phyloP scores from a whole-genome alignment of 2,888 invertebrate species.

The Phaedon cochleariae region DNA sequence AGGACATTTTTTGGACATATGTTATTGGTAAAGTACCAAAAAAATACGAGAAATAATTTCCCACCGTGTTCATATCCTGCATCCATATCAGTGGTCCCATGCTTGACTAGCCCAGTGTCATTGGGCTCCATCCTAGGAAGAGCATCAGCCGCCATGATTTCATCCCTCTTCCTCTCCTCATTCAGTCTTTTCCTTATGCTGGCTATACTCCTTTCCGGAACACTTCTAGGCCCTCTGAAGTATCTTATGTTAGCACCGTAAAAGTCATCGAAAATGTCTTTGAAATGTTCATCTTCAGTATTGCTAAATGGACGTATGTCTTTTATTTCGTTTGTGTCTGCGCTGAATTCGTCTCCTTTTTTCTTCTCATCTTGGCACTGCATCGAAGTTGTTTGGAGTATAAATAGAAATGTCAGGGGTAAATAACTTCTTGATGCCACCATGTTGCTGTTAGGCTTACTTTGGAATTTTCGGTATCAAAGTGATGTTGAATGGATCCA shows the following conservation, averaged over 20 bases:
- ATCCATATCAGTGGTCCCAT: constrained; percentile 16
- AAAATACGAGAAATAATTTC: too few species aligned
- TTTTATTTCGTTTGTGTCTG: constrained; percentile 20
- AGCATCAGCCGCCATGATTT: constrained; percentile 52
- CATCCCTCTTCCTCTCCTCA: constrained; percentile 44
- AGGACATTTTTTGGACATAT: too few species aligned
- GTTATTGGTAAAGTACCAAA: too few species aligned
- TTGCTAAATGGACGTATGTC: constrained; percentile 49
- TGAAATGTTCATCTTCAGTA: constrained; percentile 44
- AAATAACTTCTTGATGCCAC: constrained; percentile 32
- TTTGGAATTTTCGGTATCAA: constrained; percentile 22
- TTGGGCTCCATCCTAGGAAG: constrained; percentile 52
- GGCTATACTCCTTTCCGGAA: constrained; percentile 45
- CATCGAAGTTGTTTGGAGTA: constrained; percentile 36
- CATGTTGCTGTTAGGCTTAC: constrained; percentile 28
- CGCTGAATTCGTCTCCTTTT: constrained; percentile 23
- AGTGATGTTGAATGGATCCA: constrained; percentile 12
- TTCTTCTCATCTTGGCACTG: constrained; percentile 39
- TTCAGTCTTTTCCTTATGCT: constrained; percentile 44
- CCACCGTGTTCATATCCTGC: constrained; percentile 22
- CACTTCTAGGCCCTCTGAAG: constrained; percentile 46
- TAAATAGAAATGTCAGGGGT: constrained; percentile 44
- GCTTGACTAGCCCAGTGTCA: constrained; percentile 39
- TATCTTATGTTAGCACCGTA: constrained; percentile 28
- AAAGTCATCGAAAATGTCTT: constrained; percentile 42